Evolutionary conservation across 2,888 invertebrate species (phyloP), one percentile per base, ranked within the genome.

Genomic region (Polyommatus icarus): DNA sequence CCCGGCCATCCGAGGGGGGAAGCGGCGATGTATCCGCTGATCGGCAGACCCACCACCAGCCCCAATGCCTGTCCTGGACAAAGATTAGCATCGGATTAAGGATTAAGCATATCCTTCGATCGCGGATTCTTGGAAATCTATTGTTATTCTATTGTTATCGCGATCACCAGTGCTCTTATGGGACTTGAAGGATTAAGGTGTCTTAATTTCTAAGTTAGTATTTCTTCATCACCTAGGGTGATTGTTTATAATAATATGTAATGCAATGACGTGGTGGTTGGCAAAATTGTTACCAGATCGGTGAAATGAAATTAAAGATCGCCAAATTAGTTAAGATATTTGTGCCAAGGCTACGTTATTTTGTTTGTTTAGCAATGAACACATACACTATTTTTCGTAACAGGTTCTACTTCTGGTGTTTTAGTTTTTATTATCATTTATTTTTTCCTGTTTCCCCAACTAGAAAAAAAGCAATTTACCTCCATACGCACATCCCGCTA

Each of bases 401-500:
- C 54, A 54, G 54, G 54, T 54, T 54, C 0, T 54, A 54, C 1
- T 4, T 54, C 54, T 4, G 3, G 46, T 40, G 46, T 46, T 46
- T 12, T 5, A 18, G 54, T 54, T 59, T 59, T 59, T 59, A 6
- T 1, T 6, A 36, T 36, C 36, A 59, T 59, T 20, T 57, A n/a
- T 24, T 59, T 20, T 59, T 61, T 10, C 20, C 24, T 61, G 3
- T 8, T 8, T 20, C 57, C 24, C 54, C 18, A 54, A 54, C 15
- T 50, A 50, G 6, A 36, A 20, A 5, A 6, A 24, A 12, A 7
- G 3, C 12, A 24, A 24, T 20, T 29, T 29, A 75, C 75, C 75
- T 75, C 75, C 75, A 54, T 75, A 75, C 2, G 75, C 24, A 29
- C 24, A 29, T 18, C 75, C 75, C 0, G 75, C 75, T 72, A 96